These are phyloP conservation scores for Bufo gargarizans DNA, from an alignment of 2,113 vertebrate genomes.

Conservation along the genomic window DNA sequence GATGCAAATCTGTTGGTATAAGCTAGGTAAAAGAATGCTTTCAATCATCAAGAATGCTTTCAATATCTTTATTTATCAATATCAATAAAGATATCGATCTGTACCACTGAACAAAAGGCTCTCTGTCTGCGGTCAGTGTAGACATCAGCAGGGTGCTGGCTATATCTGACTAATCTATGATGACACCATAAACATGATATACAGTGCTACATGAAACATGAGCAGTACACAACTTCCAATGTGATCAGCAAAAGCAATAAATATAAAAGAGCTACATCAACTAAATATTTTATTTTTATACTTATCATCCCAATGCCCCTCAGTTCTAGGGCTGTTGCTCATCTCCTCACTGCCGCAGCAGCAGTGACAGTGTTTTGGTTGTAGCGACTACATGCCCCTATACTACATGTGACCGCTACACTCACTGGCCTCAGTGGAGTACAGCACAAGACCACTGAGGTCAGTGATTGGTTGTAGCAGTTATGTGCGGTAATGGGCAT, in stretches of 20 bases:
- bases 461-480: too few species aligned
- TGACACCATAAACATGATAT: conserved; percentile 10
- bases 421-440: too few species aligned
- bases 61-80: neutral
- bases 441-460: too few species aligned
- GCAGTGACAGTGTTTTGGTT: too few species aligned
- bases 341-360: too few species aligned
- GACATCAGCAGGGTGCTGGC: conserved; percentile 30
- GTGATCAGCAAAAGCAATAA: neutral
- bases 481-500: too few species aligned
- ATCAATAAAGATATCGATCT: neutral
- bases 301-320: too few species aligned
- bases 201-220: conserved; percentile 12
- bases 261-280: neutral
- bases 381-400: too few species aligned
- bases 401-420: too few species aligned
- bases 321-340: too few species aligned
- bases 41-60: conserved; percentile 23
- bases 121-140: neutral
- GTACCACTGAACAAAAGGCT: conserved; percentile 17
- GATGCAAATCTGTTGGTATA: conserved; percentile 3
- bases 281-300: neutral
- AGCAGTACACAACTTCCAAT: conserved; percentile 3
- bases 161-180: conserved; percentile 33
- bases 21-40: neutral